These are phyloP conservation scores for Drosophila trichaetosa DNA, from an alignment of 2,888 invertebrate species.

Conservation along the genomic window DNA sequence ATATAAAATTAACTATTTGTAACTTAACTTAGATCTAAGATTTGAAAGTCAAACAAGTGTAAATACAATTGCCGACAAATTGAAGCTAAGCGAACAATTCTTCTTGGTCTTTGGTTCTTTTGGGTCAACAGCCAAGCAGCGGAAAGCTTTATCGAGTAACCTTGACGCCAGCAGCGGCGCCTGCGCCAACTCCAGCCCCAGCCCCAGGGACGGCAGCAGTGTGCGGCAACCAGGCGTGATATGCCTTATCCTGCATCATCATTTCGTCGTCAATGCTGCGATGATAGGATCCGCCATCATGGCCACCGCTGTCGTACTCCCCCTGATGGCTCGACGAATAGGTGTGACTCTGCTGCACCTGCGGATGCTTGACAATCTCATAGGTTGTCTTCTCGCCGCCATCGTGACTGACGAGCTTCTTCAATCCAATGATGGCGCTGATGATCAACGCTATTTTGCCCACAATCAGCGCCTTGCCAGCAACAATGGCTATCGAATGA, in stretches of 20 bases:
- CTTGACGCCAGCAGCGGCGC: slow-evolving; percentile 33
- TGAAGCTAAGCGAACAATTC: slow-evolving; percentile 56
- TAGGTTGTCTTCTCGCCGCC: slow-evolving; percentile 92
- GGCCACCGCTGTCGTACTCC: slow-evolving; percentile 87
- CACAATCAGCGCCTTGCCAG: slow-evolving; percentile 92
- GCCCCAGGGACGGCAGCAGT: slow-evolving; percentile 14
- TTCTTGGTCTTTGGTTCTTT: slow-evolving; percentile 74
- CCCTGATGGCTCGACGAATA: slow-evolving; percentile 90
- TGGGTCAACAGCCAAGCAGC: slow-evolving; percentile 10
- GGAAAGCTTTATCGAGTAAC: slow-evolving; percentile 52
- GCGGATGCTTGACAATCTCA: slow-evolving; percentile 94
- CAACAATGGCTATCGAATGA: slow-evolving; percentile 90
- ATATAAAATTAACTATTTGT: slow-evolving; percentile 43
- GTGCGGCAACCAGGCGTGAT: slow-evolving; percentile 86
- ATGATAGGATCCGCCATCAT: slow-evolving; percentile 87
- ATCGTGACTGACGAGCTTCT: slow-evolving; percentile 90
- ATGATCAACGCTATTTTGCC: slow-evolving; percentile 93
- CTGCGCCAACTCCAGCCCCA: slow-evolving; percentile 17
- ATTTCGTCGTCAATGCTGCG: slow-evolving; percentile 87
- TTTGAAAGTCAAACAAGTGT: slow-evolving; percentile 53
- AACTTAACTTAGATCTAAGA: slow-evolving; percentile 51
- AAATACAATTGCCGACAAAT: slow-evolving; percentile 69
- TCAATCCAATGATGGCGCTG: slow-evolving; percentile 91
- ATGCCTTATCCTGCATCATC: slow-evolving; percentile 88
- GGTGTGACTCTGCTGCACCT: slow-evolving; percentile 91